Evolutionary conservation across 2,113 vertebrate genomes (phyloP), one percentile per base, ranked within the genome.

Genomic region (Okapia johnstoni): DNA sequence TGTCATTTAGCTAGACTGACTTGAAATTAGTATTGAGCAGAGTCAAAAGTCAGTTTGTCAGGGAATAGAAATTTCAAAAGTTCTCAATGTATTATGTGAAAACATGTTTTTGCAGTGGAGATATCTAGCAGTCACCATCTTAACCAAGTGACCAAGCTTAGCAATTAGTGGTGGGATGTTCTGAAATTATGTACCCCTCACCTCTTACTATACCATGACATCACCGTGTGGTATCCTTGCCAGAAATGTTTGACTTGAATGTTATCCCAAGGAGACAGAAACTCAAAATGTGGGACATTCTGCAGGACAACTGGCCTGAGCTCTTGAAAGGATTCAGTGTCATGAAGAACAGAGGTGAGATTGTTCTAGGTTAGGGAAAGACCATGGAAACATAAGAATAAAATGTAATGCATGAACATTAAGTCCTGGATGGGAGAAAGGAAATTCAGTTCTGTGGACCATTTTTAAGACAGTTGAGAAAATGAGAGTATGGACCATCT

Each of bases 201-300:
- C n/a, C 30, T 90, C 50, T 94, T n/a, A 28, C n/a, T 55, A 0
- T 66, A 61, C 58, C 60, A 50, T 54, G 48, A 48, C 63, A 0
- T 70, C 77, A 57, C 40, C 13, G 1, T 60, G 70, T 92, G 66
- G 10, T 88, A 48, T 55, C 92, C 46, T 92, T 94, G 66, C 79
- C 28, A 40, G 88, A 94, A 94, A 94, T 70, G 50, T 87, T 92
- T 96, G 92, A 93, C 1, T 48, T 86, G 85, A 87, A 33, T 87
- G 15, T 97, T 83, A 77, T 52, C 55, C 81, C 16, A 55, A 96
- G 80, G 88, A 97, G 90, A 92, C 13, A 92, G n/a, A 93, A 90
- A 93, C 83, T n/a, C 43, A 46, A 92, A 97, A 70, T 79, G 30
- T 96, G 48, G 43, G 84, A 77, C 57, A 17, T 94, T 86, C 33